A percentile compares a stretch with the other conserved stretches of the same genome.
These are phyloP conservation scores for Metridium senile DNA, from an alignment of 92 coral and sea anemone genomes.

Conservation along the genomic window DNA sequence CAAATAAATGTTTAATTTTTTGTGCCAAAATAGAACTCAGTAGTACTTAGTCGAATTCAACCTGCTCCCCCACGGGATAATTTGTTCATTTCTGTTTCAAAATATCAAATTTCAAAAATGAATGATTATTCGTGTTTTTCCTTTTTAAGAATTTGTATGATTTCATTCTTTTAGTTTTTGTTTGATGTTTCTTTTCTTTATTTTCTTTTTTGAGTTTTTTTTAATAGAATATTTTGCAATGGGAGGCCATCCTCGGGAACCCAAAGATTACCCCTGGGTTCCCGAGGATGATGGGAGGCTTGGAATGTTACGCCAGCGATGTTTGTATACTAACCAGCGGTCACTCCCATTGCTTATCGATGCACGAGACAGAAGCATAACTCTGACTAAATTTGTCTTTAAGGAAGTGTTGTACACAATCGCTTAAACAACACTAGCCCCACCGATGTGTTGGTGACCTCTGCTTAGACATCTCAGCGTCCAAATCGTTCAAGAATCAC, in stretches of 20 bases:
- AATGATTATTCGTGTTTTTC: too few relatives aligned
- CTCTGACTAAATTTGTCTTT: slow-evolving; percentile 14
- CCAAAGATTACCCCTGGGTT: too few relatives aligned
- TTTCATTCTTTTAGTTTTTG: too few relatives aligned
- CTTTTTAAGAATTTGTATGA: too few relatives aligned
- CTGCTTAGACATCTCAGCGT: not conserved
- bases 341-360: not conserved
- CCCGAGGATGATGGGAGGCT: not conserved
- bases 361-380: slow-evolving; percentile 49
- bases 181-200: too few relatives aligned
- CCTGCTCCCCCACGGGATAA: not conserved
- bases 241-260: too few relatives aligned
- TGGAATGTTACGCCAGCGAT: slow-evolving; percentile 14
- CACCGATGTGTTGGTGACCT: not conserved
- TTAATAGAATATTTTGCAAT: too few relatives aligned
- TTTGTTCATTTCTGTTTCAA: not conserved
- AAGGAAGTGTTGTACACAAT: slow-evolving; percentile 11
- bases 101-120: too few relatives aligned
- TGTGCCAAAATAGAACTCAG: not conserved
- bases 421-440: not conserved
- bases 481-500: not conserved
- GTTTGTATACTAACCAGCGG: slow-evolving; percentile 33
- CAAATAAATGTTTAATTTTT: not conserved
- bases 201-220: not conserved
- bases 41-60: not conserved